A percentile compares a stretch with the other conserved stretches of the same genome.
These are phyloP conservation scores for Sandelia bainsii DNA, from an alignment of 2,797 vertebrate genomes.

Conservation along the genomic window DNA sequence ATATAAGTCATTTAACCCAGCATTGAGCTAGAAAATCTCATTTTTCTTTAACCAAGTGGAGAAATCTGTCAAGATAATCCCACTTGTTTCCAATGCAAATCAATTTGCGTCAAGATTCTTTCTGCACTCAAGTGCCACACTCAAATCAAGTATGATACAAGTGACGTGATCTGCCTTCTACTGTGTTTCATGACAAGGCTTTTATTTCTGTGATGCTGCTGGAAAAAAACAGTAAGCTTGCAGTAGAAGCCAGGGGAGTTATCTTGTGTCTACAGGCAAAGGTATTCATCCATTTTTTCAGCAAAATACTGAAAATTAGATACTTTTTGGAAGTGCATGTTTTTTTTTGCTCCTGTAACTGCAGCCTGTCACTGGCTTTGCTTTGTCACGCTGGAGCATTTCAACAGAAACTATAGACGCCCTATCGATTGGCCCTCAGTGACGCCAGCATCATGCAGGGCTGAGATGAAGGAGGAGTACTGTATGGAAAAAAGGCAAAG, in stretches of 20 bases:
- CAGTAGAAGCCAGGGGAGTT: not conserved
- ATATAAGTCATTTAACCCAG: constrained; percentile 74
- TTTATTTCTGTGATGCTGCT: constrained; percentile 19
- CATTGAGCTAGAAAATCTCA: constrained; percentile 62
- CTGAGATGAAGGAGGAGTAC: constrained; percentile 18
- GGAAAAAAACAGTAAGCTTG: not conserved
- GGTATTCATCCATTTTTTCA: constrained; percentile 8
- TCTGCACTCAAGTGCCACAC: constrained; percentile 37
- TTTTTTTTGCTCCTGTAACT: constrained; percentile 16
- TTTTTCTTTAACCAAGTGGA: constrained; percentile 59
- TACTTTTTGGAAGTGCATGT: constrained; percentile 11
- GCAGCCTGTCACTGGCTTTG: constrained; percentile 20
- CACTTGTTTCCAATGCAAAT: constrained; percentile 69
- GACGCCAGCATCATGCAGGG: constrained; percentile 15
- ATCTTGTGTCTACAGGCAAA: constrained; percentile 28
- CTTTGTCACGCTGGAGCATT: constrained; percentile 41
- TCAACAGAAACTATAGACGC: constrained; percentile 55
- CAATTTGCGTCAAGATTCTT: constrained; percentile 56
- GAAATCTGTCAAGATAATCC: constrained; percentile 63
- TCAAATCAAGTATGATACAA: constrained; percentile 48
- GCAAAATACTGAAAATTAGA: constrained; percentile 11
- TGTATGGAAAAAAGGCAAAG: not conserved
- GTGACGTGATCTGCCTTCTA: constrained; percentile 37
- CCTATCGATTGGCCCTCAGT: constrained; percentile 45
- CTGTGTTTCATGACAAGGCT: constrained; percentile 37